Evolutionary conservation across 2,113 vertebrate genomes (phyloP).

Genomic region (Corythornis madagascariensis): DNA sequence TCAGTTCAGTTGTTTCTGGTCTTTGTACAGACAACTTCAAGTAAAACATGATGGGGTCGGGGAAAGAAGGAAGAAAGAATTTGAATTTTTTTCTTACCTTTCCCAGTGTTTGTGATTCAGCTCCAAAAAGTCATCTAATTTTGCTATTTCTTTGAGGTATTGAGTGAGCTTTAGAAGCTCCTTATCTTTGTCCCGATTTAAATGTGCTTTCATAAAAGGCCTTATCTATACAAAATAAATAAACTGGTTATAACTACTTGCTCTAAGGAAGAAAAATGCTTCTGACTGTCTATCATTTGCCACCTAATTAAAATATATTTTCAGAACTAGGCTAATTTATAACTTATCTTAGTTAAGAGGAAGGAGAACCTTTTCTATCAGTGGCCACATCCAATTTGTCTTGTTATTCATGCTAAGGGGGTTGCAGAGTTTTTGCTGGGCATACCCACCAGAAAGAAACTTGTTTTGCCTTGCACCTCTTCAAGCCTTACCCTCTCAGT

Average conservation of each 20-base stretch:
- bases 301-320: not conserved
- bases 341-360: not conserved
- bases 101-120: slow-evolving; percentile 99
- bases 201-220: slow-evolving; percentile 98
- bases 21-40: not conserved
- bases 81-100: slow-evolving; percentile 79
- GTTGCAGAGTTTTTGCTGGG: not conserved
- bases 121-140: slow-evolving; percentile 92
- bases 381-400: not conserved
- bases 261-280: not conserved
- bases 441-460: not conserved
- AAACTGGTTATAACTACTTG: not conserved
- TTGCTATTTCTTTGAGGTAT: slow-evolving; percentile 98
- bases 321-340: not conserved
- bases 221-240: slow-evolving; percentile 83
- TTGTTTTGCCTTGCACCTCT: not conserved
- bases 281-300: not conserved
- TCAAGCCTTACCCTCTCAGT: not conserved
- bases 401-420: not conserved
- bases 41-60: not conserved
- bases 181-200: slow-evolving; percentile 96
- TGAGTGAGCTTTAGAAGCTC: slow-evolving; percentile 96
- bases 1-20: not conserved
- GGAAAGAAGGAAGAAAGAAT: not conserved
- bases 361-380: not conserved